Conservation (phyloP, 2,797 vertebrate genomes). For the Okamejei kenojei region DNA sequence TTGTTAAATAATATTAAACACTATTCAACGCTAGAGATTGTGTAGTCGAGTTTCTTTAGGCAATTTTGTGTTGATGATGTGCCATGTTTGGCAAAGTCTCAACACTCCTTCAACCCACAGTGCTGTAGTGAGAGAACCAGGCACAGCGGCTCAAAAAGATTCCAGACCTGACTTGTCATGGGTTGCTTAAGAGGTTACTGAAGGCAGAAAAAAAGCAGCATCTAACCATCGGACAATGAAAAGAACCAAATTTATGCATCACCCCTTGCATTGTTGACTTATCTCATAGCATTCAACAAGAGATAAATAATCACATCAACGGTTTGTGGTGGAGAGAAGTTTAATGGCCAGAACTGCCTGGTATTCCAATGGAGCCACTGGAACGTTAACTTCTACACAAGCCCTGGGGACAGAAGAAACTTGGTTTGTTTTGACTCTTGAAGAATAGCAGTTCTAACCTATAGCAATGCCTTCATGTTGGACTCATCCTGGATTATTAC, state of each 20-base stretch:
- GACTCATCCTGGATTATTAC: background rate
- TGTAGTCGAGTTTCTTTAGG: background rate
- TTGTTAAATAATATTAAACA: background rate
- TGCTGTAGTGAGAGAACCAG: background rate
- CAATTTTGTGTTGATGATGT: background rate
- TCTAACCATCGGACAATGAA: background rate
- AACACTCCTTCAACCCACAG: background rate
- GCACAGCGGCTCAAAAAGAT: background rate
- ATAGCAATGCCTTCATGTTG: background rate
- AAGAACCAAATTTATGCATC: background rate
- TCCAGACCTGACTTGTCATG: background rate
- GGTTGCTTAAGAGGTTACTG: background rate
- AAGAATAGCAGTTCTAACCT: background rate
- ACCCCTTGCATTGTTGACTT: background rate
- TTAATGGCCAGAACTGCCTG: background rate
- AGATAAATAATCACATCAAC: background rate
- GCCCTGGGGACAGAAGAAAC: background rate
- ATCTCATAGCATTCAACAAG: background rate
- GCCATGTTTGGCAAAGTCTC: slow-evolving; percentile 8
- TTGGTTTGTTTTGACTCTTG: background rate
- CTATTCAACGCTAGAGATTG: background rate
- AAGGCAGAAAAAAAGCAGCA: background rate
- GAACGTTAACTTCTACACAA: background rate
- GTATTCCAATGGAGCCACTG: background rate
- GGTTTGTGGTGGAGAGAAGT: background rate